Conservation (phyloP, 2,113 vertebrate genomes). For the Myotis lucifugus region DNA sequence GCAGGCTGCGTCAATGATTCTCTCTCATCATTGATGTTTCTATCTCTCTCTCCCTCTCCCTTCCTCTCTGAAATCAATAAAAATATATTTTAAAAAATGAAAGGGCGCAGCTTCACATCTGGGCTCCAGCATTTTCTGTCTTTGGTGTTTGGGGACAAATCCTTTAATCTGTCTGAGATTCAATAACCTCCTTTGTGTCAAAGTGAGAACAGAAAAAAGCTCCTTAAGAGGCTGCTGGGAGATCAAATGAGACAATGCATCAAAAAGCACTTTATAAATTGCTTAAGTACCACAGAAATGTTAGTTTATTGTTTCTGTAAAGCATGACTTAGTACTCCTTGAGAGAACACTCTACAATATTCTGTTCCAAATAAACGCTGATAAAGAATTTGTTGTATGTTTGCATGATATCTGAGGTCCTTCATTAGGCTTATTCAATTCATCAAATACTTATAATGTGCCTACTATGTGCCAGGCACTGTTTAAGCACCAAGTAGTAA, state of each 20-base stretch:
- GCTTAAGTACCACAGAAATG: neutral
- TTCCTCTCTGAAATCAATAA: too few relatives aligned
- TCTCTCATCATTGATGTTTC: too few relatives aligned
- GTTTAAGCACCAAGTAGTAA: neutral
- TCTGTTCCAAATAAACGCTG: neutral
- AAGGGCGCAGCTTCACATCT: neutral
- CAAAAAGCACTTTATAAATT: constrained; percentile 6
- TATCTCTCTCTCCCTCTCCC: too few relatives aligned
- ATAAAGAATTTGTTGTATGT: neutral
- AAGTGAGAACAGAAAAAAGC: neutral
- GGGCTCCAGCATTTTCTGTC: neutral
- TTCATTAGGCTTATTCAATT: neutral
- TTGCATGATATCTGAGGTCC: neutral
- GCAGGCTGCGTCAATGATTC: too few relatives aligned
- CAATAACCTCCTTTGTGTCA: neutral
- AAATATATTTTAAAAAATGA: too few relatives aligned
- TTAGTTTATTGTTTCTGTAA: neutral
- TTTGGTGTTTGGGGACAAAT: neutral
- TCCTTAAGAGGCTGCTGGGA: neutral
- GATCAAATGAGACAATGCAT: neutral
- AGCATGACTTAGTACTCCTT: neutral
- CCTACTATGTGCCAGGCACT: neutral
- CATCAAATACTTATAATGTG: neutral
- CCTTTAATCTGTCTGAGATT: neutral
- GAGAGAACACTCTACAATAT: neutral